These are phyloP conservation scores for Trigoniulus corallinus DNA, from an alignment of 1,140 invertebrate genomes.

Conservation along the genomic window DNA sequence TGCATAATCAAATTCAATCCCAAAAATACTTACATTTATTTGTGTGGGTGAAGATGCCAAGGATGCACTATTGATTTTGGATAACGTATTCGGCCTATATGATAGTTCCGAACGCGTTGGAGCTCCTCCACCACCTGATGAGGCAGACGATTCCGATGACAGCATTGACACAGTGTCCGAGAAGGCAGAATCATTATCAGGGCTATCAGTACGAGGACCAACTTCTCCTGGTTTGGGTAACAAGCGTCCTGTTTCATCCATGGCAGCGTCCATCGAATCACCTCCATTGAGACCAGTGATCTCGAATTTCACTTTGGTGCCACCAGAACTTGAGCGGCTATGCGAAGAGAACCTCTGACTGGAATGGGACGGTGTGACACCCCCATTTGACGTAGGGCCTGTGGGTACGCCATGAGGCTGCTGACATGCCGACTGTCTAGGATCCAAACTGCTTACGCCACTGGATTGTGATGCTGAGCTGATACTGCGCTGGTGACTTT, in stretches of 20 bases:
- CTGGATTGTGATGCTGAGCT: conserved; percentile 13
- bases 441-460: conserved; percentile 1
- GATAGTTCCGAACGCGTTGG: conserved; percentile 15
- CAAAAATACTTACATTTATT: conserved; percentile 11
- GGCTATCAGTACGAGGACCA: conserved; percentile 56
- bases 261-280: neutral
- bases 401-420: neutral
- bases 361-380: neutral
- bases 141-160: conserved; percentile 75
- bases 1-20: too few species aligned
- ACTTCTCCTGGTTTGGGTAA: neutral
- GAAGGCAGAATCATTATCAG: conserved; percentile 94
- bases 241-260: neutral
- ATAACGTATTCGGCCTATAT: conserved; percentile 14
- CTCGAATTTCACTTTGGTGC: too few species aligned
- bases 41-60: conserved; percentile 20
- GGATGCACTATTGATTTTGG: conserved; percentile 18
- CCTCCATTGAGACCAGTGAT: neutral
- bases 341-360: conserved; percentile 6
- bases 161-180: conserved; percentile 86
- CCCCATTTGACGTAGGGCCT: neutral
- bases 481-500: conserved; percentile 11
- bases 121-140: conserved; percentile 49
- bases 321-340: conserved; percentile 7
- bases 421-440: conserved; percentile 3